phyloP scores from a whole-genome alignment of 2,888 invertebrate species.

The Cantharis rufa region DNA sequence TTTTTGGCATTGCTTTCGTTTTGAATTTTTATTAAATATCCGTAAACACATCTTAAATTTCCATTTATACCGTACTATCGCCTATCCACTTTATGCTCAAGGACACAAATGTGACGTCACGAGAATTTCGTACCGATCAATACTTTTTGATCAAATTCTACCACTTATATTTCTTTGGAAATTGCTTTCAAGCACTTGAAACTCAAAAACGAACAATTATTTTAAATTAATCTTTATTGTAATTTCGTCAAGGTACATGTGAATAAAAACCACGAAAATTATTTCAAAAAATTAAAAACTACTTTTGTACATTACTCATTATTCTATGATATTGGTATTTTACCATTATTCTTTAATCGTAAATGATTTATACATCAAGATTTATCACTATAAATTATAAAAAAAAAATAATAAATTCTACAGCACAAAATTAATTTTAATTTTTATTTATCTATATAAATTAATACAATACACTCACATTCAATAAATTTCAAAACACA shows the following conservation, averaged over 20 bases:
- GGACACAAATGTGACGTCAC: slow-evolving; percentile 33
- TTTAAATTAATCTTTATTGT: background rate
- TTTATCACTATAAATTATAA: too few relatives aligned
- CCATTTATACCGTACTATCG: slow-evolving; percentile 45
- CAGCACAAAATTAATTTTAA: background rate
- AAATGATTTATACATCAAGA: too few relatives aligned
- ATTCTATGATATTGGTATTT: too few relatives aligned
- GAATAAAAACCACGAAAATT: too few relatives aligned
- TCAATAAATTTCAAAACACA: background rate
- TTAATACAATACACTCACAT: background rate
- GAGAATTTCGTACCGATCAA: slow-evolving; percentile 13
- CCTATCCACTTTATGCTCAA: slow-evolving; percentile 48
- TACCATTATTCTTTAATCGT: too few relatives aligned
- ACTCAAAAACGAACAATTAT: too few relatives aligned
- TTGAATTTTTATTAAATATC: slow-evolving; percentile 31
- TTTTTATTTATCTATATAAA: background rate
- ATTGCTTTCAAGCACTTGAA: too few relatives aligned
- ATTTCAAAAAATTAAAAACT: too few relatives aligned
- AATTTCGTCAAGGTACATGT: background rate
- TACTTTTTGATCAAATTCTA: background rate
- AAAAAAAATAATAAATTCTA: background rate
- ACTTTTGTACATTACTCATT: too few relatives aligned
- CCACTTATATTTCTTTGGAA: background rate
- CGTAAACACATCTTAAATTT: slow-evolving; percentile 41
- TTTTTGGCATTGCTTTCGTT: slow-evolving; percentile 48